Conservation (phyloP, 2,888 invertebrate species). For the Gasteruption jaculator region DNA sequence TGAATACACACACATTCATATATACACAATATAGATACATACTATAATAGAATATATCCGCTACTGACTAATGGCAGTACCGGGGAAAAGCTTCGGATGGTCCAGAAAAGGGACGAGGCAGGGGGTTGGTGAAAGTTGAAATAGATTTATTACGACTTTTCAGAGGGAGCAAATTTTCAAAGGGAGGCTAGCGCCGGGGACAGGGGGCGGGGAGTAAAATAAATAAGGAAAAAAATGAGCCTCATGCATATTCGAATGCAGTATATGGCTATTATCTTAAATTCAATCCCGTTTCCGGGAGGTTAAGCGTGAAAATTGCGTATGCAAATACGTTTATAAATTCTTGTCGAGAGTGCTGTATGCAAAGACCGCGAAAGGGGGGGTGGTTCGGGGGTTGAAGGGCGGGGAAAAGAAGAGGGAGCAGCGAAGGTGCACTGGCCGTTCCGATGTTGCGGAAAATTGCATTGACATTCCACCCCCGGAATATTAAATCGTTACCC, state of each 20-base stretch:
- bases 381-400: neutral
- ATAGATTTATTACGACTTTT: no score
- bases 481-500: conserved; percentile 21
- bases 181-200: no score
- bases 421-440: conserved; percentile 26
- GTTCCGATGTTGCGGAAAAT: conserved; percentile 39
- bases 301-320: conserved; percentile 41
- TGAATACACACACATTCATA: no score
- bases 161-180: no score
- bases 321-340: conserved; percentile 40
- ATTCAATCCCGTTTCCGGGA: conserved; percentile 40
- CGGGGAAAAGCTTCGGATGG: no score
- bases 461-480: conserved; percentile 25
- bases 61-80: no score
- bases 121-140: no score
- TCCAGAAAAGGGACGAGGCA: no score
- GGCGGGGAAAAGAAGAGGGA: conserved; percentile 1
- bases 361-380: neutral
- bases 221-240: conserved; percentile 28
- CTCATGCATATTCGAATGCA: conserved; percentile 37
- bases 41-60: no score
- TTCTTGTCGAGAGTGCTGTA: conserved; percentile 21
- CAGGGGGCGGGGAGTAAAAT: no score
- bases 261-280: conserved; percentile 30
- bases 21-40: no score